Base-by-base conservation (phyloP, 2,888 invertebrate genomes). In the Acleris holmiana region DNA sequence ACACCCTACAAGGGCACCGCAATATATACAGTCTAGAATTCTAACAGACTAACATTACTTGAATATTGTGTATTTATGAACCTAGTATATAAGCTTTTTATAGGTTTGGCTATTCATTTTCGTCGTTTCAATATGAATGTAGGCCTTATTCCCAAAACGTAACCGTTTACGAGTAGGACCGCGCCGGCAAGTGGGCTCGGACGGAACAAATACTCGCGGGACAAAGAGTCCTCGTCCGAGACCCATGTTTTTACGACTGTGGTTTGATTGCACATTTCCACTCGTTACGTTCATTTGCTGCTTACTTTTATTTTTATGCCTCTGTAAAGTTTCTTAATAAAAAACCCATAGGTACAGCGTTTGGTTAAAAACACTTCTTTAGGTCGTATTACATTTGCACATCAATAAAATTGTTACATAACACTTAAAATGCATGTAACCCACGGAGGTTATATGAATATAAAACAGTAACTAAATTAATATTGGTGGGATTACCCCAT, bases 201-300 rank as follows among this genome's bases (percentile, higher is more conserved):
- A 15, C 15, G 25, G 49, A 35, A 40, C 57, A 56, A 62, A 56
- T 62, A 35, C 50, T 62, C 44, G 18, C 23, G 46, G 53, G 46
- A 35, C 50, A 56, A 57, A 57, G 35, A 57, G 50, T 35, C 46
- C 46, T 50, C 17, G 29, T 46, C 49, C 50, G 40, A 55, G 55
- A 18, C 17, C 50, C 62, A 35, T 56, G 56, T 50, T 61, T 50
- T 54, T 54, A 61, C 54, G 47, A 40, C 53, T 25, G 44, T n/a
- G 58, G 49, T 51, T 51, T 51, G 51, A 60, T 60, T 60, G 60
- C 51, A 51, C 29, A 50, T 51, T 60, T 46, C 25, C 46, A 60
- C 51, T 51, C 46, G 29, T 46, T 60, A 60, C 29, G 51, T 51
- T 51, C 19, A 47, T 13, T 51, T 51, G 44, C 29, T 46, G 25